These are phyloP conservation scores for Nomada fabriciana DNA, from an alignment of 2,888 invertebrate genomes.

Conservation along the genomic window DNA sequence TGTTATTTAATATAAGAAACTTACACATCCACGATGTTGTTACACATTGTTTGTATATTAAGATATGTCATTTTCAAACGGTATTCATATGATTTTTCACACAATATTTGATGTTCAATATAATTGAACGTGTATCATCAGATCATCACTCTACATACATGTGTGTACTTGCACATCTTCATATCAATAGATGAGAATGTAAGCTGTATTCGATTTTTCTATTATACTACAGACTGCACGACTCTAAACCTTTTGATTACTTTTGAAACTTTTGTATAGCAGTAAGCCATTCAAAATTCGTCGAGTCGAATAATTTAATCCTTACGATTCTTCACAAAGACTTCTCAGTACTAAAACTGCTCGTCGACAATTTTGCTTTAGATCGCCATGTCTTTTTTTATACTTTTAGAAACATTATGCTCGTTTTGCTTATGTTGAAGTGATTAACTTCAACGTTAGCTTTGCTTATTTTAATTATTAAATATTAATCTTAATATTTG, in stretches of 20 bases:
- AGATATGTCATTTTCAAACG: too few relatives aligned
- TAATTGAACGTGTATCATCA: too few relatives aligned
- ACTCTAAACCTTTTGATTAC: conserved; percentile 48
- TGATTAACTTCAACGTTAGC: too few relatives aligned
- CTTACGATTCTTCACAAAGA: conserved; percentile 12
- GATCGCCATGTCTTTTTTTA: neutral
- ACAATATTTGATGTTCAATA: too few relatives aligned
- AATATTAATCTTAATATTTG: too few relatives aligned
- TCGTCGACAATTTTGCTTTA: conserved; percentile 5
- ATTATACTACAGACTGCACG: conserved; percentile 12
- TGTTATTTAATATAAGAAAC: too few relatives aligned
- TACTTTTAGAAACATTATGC: conserved; percentile 1
- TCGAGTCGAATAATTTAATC: conserved; percentile 42
- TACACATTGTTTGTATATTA: too few relatives aligned
- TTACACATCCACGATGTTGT: too few relatives aligned
- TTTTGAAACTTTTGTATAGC: conserved; percentile 37
- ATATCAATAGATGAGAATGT: neutral
- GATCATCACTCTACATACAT: neutral
- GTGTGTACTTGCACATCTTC: neutral
- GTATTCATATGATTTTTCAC: too few relatives aligned
- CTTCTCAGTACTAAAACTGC: conserved; percentile 28
- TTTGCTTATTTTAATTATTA: too few relatives aligned
- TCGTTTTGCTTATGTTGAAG: neutral
- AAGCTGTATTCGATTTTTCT: conserved; percentile 11
- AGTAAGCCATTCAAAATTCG: conserved; percentile 33